Evolutionary conservation across 2,113 vertebrate genomes (phyloP).

Genomic region (Spheniscus mendiculus): DNA sequence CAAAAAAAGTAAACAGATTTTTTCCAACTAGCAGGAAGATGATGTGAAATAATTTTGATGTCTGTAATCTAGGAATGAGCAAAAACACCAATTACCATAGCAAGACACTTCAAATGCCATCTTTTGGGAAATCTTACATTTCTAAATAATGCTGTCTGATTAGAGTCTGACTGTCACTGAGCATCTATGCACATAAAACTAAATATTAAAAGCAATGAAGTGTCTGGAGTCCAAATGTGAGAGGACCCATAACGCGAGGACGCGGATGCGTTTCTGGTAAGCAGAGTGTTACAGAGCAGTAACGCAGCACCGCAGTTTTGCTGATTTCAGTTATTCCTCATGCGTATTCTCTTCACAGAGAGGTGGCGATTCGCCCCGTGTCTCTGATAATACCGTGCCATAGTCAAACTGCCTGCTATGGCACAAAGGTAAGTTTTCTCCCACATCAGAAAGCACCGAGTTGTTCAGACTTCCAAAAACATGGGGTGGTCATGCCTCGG

Average conservation of each 20-base stretch:
- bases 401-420: fast-evolving
- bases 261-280: neutral
- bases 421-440: neutral
- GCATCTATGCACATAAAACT: neutral
- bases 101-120: neutral
- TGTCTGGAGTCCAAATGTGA: neutral
- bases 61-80: neutral
- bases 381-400: neutral
- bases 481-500: fast-evolving
- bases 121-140: neutral
- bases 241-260: neutral
- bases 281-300: neutral
- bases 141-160: neutral
- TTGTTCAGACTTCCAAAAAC: neutral
- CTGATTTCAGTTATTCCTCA: neutral
- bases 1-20: neutral
- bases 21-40: neutral
- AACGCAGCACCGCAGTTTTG: neutral
- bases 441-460: neutral
- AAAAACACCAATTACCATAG: neutral
- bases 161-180: neutral
- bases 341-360: neutral
- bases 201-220: neutral
- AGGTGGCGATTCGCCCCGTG: fast-evolving
- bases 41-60: neutral